phyloP scores from a whole-genome alignment of 23 tunicate species.

The Halocynthia aurantium region DNA sequence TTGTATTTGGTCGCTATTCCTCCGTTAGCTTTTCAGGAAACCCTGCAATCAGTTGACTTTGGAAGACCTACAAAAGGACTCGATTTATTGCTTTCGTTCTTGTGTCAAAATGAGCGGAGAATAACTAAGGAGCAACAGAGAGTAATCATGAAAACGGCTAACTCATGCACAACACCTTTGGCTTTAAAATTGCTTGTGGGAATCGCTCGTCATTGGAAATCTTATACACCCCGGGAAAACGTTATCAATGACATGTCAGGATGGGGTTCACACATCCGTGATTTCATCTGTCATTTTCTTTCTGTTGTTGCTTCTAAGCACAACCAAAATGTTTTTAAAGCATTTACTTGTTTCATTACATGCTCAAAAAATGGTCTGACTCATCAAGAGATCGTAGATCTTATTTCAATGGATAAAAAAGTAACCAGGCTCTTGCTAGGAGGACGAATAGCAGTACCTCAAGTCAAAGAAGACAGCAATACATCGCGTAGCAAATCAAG shows the following conservation, averaged over 20 bases:
- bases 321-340: constrained; percentile 34
- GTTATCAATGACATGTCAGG: constrained; percentile 15
- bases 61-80: not conserved
- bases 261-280: constrained; percentile 22
- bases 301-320: constrained; percentile 28
- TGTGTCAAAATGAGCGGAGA: constrained; percentile 2
- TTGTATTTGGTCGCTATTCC: not conserved
- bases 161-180: constrained; percentile 29
- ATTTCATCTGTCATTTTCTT: constrained; percentile 33
- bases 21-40: constrained; percentile 1
- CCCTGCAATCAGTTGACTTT: constrained; percentile 4
- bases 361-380: constrained; percentile 57
- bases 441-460: not conserved
- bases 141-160: constrained; percentile 2
- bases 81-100: not conserved
- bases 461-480: not conserved
- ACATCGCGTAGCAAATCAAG: not conserved
- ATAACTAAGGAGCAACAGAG: constrained; percentile 25
- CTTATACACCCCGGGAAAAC: constrained; percentile 3
- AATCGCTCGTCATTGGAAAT: constrained; percentile 36
- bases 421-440: not conserved
- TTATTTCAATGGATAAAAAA: constrained; percentile 4
- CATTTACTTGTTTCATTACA: constrained; percentile 38
- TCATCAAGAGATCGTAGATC: constrained; percentile 26
- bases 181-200: constrained; percentile 28